phyloP scores from a whole-genome alignment of 2,888 invertebrate species.

The Eulithis testata region DNA sequence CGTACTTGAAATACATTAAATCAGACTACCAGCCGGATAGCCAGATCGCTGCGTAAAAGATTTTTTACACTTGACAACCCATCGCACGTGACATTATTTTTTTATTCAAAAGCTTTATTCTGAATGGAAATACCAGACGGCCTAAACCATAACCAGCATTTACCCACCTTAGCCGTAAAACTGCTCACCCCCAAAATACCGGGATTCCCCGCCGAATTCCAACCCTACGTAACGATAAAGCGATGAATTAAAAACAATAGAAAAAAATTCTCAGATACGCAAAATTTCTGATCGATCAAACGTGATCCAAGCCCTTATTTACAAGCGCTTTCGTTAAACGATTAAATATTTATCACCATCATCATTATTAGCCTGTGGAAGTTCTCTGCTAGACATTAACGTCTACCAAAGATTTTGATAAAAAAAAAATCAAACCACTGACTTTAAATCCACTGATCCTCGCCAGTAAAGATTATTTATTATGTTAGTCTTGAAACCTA shows the following conservation, averaged over 20 bases:
- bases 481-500: too few species aligned
- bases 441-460: too few species aligned
- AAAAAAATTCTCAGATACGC: constrained; percentile 25
- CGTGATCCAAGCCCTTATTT: constrained; percentile 9
- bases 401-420: too few species aligned
- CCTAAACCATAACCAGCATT: neutral
- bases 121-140: too few species aligned
- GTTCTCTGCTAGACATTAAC: too few species aligned
- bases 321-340: neutral
- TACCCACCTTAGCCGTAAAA: constrained; percentile 3
- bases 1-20: too few species aligned
- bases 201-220: constrained; percentile 34
- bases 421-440: neutral
- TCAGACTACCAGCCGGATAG: too few species aligned
- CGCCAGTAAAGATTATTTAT: neutral
- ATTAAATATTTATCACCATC: neutral
- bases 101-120: too few species aligned
- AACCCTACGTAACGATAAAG: constrained; percentile 21
- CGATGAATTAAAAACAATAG: constrained; percentile 27
- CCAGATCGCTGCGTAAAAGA: too few species aligned
- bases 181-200: constrained; percentile 13
- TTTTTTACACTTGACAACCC: too few species aligned
- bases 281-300: constrained; percentile 27
- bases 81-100: too few species aligned
- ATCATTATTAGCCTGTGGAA: too few species aligned